Conservation (phyloP, 2,888 invertebrate genomes). For the Pristionchus exspectatus region DNA sequence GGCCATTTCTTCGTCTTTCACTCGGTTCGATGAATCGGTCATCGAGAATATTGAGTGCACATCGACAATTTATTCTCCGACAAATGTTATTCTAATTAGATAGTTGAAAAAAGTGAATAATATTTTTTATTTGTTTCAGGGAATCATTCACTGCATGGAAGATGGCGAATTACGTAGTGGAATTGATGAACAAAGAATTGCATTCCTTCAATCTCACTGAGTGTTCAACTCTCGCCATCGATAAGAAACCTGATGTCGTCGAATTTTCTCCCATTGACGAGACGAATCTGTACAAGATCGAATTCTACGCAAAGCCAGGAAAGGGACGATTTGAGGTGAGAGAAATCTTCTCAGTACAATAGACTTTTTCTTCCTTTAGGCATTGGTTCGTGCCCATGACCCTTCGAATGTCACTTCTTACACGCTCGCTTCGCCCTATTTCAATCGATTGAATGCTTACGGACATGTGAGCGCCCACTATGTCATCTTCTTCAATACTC, state of each 20-base stretch:
- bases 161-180: conserved; percentile 21
- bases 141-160: background rate
- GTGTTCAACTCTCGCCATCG: conserved; percentile 16
- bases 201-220: conserved; percentile 28
- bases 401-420: background rate
- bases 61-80: background rate
- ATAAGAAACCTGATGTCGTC: conserved; percentile 29
- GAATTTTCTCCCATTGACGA: conserved; percentile 19
- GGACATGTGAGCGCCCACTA: conserved; percentile 22
- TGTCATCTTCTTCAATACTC: background rate
- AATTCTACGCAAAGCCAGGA: conserved; percentile 43
- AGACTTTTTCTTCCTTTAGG: background rate
- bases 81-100: background rate
- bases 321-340: conserved; percentile 47
- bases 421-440: conserved; percentile 46
- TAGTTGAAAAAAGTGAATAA: background rate
- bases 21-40: background rate
- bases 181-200: conserved; percentile 39
- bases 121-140: background rate
- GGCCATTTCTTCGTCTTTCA: background rate
- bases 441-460: conserved; percentile 51
- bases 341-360: background rate
- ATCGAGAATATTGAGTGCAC: background rate
- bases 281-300: conserved; percentile 48
- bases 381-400: background rate